phyloP scores from a whole-genome alignment of 2,888 invertebrate species.

The Schrankia costaestrigalis region DNA sequence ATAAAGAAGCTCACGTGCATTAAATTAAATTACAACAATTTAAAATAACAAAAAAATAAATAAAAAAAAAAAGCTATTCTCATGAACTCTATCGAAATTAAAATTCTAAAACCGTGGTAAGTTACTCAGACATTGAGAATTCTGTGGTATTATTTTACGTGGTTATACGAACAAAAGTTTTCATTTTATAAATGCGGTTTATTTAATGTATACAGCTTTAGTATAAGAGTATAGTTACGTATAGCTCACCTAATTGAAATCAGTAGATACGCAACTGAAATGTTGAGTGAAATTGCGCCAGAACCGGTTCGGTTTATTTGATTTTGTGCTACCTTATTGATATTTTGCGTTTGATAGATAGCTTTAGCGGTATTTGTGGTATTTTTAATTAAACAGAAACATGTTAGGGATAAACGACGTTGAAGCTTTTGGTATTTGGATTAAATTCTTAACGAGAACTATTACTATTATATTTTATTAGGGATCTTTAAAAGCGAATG shows the following conservation, averaged over 20 bases:
- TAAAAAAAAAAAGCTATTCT: too few relatives aligned
- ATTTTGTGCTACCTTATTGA: slow-evolving; percentile 5
- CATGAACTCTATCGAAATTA: slow-evolving; percentile 41
- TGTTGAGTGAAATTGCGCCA: slow-evolving; percentile 29
- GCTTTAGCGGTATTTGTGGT: too few relatives aligned
- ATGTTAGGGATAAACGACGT: too few relatives aligned
- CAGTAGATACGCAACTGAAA: slow-evolving; percentile 36
- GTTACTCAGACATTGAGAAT: slow-evolving; percentile 45
- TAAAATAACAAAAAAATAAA: too few relatives aligned
- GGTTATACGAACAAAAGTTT: slow-evolving; percentile 50
- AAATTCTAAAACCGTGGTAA: slow-evolving; percentile 47
- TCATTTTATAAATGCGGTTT: slow-evolving; percentile 52
- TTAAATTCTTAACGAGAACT: too few relatives aligned
- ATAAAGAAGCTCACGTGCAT: too few relatives aligned
- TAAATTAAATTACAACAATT: too few relatives aligned
- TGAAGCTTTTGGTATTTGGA: too few relatives aligned
- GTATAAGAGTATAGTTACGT: slow-evolving; percentile 28
- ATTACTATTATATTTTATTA: too few relatives aligned
- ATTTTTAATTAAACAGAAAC: slow-evolving; percentile 3
- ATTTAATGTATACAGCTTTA: slow-evolving; percentile 46
- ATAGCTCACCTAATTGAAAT: slow-evolving; percentile 41
- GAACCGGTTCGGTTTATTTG: slow-evolving; percentile 9
- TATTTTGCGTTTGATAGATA: too few relatives aligned
- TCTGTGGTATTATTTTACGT: slow-evolving; percentile 53
- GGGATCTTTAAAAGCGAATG: too few relatives aligned